Percentiles rank a stretch among this genome's conserved stretches.
Evolutionary conservation across 2,113 vertebrate genomes (phyloP).

Genomic region (Alethe castanea): DNA sequence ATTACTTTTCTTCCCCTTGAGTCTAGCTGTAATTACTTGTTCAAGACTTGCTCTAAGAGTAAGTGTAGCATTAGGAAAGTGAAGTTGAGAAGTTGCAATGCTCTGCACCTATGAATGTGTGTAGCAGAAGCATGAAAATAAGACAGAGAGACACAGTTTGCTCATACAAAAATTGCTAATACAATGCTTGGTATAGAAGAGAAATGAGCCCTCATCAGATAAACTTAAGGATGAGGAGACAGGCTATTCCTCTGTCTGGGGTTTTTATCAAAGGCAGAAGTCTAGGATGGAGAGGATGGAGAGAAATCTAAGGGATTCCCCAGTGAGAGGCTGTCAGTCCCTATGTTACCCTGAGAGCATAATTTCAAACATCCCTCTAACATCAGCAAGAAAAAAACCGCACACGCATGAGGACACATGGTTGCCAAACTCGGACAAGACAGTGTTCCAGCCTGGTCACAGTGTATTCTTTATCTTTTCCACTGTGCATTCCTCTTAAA

Average conservation of each 20-base stretch:
- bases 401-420: accelerated
- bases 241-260: neutral
- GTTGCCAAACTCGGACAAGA: neutral
- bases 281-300: neutral
- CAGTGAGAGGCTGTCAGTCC: neutral
- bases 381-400: neutral
- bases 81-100: neutral
- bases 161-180: neutral
- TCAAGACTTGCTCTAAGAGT: neutral
- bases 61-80: neutral
- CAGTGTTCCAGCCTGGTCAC: neutral
- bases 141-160: neutral
- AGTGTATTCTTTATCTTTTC: neutral
- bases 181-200: neutral
- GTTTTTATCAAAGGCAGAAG: neutral
- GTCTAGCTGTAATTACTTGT: neutral
- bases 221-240: neutral
- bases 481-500: neutral
- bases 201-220: neutral
- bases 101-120: neutral
- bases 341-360: neutral
- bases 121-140: neutral
- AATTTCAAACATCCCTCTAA: neutral
- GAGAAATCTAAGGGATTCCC: neutral
- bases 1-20: neutral